Base-by-base conservation (phyloP, 2,888 invertebrate species). In the Ornithoptera priamus region DNA sequence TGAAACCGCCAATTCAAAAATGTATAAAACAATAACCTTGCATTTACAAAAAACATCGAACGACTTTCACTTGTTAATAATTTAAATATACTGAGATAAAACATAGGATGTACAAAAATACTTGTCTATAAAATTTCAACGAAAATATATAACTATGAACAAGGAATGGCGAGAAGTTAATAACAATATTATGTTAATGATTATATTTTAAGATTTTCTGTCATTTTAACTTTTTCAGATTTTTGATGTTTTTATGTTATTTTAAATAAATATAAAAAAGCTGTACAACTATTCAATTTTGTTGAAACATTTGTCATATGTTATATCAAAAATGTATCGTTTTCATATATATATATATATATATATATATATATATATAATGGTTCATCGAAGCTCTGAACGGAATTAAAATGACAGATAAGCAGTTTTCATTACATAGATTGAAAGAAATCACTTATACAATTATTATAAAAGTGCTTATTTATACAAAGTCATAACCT, bases 81-180 rank as follows among this genome's bases (percentile, higher is more conserved):
- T 46, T 64, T 68, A 62, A 69, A 62, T 59, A 67, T 61, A 68
- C 63, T 67, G 70, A 74, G 71, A 75, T 76, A 72, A 74, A 71
- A 73, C 75, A 74, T 74, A 76, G 72, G 72, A 73, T 71, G 75
- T 77, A 78, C 73, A 78, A 76, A 78, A 78, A 76, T 76, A 76
- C 73, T 72, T 75, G 68, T 73, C 73, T 77, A 75, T 77, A 75
- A 75, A 75, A 76, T 75, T 72, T 76, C 75, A 77, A 77, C 74
- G 72, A 77, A 76, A 77, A 77, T 76, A 76, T 79, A 77, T 79
- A 82, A 75, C 79, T 81, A 80, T 80, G 72, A 73, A 82, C 77
- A 81, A 81, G 84, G 84, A 87, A 86, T 87, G 86, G 79, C 83
- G 82, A 84, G 80, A 83, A 82, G 83, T 80, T 77, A 76, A 76